Evolutionary conservation across 2,113 vertebrate species (phyloP).

Genomic region (Phalacrocorax carbo): DNA sequence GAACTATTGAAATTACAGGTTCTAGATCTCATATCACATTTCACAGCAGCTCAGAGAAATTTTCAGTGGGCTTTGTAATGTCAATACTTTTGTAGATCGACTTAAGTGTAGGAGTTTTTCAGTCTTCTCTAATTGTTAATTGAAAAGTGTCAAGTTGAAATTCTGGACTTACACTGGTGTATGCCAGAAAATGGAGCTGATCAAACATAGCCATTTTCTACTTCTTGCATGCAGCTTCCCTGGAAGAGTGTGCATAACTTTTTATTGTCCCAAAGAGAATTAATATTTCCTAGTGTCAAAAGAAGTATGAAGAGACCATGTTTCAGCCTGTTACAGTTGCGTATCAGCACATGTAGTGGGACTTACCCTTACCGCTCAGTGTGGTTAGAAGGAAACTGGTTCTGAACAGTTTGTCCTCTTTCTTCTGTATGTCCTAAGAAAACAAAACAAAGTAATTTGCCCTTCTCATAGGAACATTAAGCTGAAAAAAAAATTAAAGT

Average conservation of each 20-base stretch:
- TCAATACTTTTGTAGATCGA: not conserved
- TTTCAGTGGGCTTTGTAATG: not conserved
- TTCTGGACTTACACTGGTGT: not conserved
- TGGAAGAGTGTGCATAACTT: not conserved
- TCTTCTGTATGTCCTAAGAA: not conserved
- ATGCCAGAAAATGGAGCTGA: not conserved
- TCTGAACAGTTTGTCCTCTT: not conserved
- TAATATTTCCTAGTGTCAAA: not conserved
- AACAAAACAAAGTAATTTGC: not conserved
- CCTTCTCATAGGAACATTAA: not conserved
- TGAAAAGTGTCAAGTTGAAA: not conserved
- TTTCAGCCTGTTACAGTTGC: not conserved
- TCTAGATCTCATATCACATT: not conserved
- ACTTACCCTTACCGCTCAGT: not conserved
- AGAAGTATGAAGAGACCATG: not conserved
- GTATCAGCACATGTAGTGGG: not conserved
- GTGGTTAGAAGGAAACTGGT: not conserved
- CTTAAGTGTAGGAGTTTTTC: not conserved
- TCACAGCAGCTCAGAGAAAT: not conserved
- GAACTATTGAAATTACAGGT: not conserved
- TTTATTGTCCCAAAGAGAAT: not conserved
- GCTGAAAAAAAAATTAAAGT: accelerated
- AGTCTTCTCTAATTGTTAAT: not conserved
- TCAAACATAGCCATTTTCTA: not conserved
- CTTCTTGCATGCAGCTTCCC: not conserved